Base-by-base conservation (phyloP, 2,888 invertebrate genomes). In the Tipula helvola region DNA sequence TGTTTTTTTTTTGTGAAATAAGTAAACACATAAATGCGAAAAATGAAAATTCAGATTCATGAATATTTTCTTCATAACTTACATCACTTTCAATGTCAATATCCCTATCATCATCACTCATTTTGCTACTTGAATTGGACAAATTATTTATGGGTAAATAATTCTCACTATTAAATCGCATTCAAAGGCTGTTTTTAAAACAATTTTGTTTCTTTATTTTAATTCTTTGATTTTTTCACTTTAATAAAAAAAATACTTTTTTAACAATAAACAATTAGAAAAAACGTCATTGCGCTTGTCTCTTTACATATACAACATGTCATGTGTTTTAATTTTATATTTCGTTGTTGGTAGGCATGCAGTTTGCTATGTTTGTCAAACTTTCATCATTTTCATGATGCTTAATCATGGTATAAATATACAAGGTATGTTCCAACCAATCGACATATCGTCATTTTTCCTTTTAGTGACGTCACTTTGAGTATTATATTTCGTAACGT, bases 21-120 rank as follows among this genome's bases (percentile, higher is more conserved):
- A 3, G 3, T 52, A 1, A 52, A n/a, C n/a, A 44, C 12, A 44
- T 52, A 52, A 52, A 52, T 13, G 52, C n/a, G n/a, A 52, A 52
- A 36, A 36, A 36, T 83, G 3, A 7, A 36, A 12, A 36, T 28
- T 83, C 39, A 39, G 87, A 87, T 85, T 87, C 88, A 88, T 71
- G 52, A 87, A 87, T 3, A 71, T 71, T 71, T 71, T 71, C 71
- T 18, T 71, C 71, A 28, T 36, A 89, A 94, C 96, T 95, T 94
- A 97, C 97, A 93, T 97, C 97, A 93, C 97, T 98, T 93, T 97
- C 97, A 90, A 97, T 96, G 92, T 98, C 98, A 92, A 97, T 96
- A 92, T 98, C 97, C 90, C 97, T 94, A 92, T 98, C 98, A 92
- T 98, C 98, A 92, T 98, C 98, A 92, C 97, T 97, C 97, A 98